A percentile compares a stretch with the other conserved stretches of the same genome.
Evolutionary conservation across 1,140 invertebrate species (phyloP).

Genomic region (Caenorhabditis tropicalis): DNA sequence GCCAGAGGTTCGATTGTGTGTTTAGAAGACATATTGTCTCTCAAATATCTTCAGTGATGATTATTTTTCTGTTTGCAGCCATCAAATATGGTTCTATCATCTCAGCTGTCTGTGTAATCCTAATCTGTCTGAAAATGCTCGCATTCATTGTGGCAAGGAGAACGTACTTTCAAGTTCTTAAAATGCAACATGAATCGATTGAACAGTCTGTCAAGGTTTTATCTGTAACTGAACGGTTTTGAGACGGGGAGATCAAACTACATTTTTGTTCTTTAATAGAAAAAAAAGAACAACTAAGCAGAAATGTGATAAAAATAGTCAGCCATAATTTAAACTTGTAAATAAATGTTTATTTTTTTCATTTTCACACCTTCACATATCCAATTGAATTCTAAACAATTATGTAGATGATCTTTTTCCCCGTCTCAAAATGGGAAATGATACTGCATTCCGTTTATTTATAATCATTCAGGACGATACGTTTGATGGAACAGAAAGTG

Average conservation of each 20-base stretch:
- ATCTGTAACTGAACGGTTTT: constrained; percentile 19
- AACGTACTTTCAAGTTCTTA: constrained; percentile 36
- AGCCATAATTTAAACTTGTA: too few species aligned
- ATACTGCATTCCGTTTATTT: neutral
- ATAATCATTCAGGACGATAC: constrained; percentile 6
- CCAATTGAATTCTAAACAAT: too few species aligned
- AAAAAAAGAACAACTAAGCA: neutral
- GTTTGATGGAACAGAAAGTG: neutral
- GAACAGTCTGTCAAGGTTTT: constrained; percentile 12
- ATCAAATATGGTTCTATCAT: constrained; percentile 42
- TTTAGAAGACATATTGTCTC: neutral
- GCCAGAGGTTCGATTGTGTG: constrained; percentile 33
- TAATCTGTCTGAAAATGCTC: constrained; percentile 43
- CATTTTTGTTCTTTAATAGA: neutral
- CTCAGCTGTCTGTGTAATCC: constrained; percentile 29
- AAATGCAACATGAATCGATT: constrained; percentile 30
- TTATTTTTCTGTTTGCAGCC: neutral
- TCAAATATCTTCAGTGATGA: too few species aligned
- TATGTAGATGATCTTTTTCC: too few species aligned
- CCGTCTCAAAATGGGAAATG: neutral
- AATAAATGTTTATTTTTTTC: too few species aligned
- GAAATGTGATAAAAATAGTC: too few species aligned
- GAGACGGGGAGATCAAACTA: neutral
- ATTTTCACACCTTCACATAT: too few species aligned
- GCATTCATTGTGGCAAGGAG: constrained; percentile 45